Percentiles rank a stretch among this genome's conserved stretches.
Evolutionary conservation across 1,140 invertebrate genomes (phyloP).

Genomic region (Drosophila funebris): DNA sequence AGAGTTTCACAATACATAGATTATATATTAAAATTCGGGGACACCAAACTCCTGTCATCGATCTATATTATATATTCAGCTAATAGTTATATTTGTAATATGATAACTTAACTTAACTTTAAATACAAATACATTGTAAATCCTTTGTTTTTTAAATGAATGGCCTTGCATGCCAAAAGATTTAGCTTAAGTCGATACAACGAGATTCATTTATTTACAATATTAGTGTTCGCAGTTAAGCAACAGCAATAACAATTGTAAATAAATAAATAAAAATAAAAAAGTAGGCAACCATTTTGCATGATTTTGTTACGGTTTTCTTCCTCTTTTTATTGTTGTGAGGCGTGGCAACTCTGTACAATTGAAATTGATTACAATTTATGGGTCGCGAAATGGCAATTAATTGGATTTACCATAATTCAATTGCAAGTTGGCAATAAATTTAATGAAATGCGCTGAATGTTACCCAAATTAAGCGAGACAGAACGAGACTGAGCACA

Average conservation of each 20-base stretch:
- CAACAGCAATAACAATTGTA: not conserved
- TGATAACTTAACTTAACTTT: no score
- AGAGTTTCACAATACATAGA: no score
- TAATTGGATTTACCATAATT: constrained; percentile 55
- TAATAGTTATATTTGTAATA: no score
- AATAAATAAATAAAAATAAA: not conserved
- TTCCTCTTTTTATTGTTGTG: not conserved
- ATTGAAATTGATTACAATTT: constrained; percentile 56
- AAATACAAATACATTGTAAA: no score
- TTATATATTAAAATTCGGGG: no score
- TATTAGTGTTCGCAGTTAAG: not conserved
- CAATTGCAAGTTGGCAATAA: constrained; percentile 52
- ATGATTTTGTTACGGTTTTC: not conserved
- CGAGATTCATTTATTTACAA: not conserved
- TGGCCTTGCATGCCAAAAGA: not conserved
- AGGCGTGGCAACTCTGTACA: constrained; percentile 11
- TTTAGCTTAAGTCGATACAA: not conserved
- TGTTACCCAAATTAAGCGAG: constrained; percentile 38
- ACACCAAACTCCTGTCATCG: no score
- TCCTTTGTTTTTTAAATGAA: no score
- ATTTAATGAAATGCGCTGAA: constrained; percentile 52
- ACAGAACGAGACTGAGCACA: not conserved
- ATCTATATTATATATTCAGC: no score
- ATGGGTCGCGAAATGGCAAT: constrained; percentile 46
- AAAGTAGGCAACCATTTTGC: constrained; percentile 19